These are phyloP conservation scores for Chydorus sphaericus DNA, from an alignment of 2,888 invertebrate species.

Conservation along the genomic window DNA sequence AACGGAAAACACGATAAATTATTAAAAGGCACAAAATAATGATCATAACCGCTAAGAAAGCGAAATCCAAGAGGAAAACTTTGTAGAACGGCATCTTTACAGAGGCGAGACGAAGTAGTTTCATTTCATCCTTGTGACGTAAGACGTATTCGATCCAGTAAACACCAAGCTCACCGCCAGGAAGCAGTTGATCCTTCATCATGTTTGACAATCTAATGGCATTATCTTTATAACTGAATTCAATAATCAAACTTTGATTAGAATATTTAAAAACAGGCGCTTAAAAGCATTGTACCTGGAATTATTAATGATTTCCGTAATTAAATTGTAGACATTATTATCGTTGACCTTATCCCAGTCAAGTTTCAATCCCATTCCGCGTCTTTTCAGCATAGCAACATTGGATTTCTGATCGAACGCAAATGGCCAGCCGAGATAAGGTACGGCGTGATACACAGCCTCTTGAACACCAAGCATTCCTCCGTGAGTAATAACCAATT, in stretches of 20 bases:
- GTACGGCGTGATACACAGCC: conserved; percentile 7
- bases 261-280: too few relatives aligned
- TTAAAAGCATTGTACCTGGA: not conserved
- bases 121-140: not conserved
- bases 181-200: not conserved
- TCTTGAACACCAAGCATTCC: conserved; percentile 7
- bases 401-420: not conserved
- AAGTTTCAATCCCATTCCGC: not conserved
- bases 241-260: too few relatives aligned
- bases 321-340: not conserved
- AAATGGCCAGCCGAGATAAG: not conserved
- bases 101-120: not conserved
- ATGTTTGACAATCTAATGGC: not conserved
- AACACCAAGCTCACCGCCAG: not conserved
- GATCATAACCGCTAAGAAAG: not conserved
- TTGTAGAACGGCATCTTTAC: not conserved
- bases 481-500: not conserved
- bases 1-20: not conserved
- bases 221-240: not conserved
- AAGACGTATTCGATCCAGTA: not conserved
- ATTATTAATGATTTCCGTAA: not conserved
- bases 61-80: not conserved
- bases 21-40: not conserved
- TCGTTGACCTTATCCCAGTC: conserved; percentile 1
- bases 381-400: not conserved